phyloP scores from a whole-genome alignment of 2,888 invertebrate species.

The Drosophila algonquin region DNA sequence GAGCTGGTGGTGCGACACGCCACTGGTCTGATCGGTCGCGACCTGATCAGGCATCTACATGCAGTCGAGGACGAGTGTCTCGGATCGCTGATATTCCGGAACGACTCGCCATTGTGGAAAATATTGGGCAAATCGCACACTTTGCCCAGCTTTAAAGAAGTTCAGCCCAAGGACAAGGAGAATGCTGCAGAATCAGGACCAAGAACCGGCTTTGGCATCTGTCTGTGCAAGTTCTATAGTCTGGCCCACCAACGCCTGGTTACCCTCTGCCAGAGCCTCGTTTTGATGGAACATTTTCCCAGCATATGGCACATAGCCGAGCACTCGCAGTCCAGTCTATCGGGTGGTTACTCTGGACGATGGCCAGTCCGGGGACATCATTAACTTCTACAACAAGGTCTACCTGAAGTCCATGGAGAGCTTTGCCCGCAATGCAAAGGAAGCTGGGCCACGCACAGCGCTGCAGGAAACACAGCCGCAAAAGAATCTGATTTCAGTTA shows the following conservation, averaged over 20 bases:
- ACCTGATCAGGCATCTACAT: slow-evolving; percentile 52
- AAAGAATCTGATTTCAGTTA: background rate
- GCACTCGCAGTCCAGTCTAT: slow-evolving; percentile 58
- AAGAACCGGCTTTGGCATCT: slow-evolving; percentile 40
- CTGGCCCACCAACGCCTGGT: slow-evolving; percentile 50
- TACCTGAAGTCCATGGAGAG: slow-evolving; percentile 48
- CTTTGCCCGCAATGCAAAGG: slow-evolving; percentile 17
- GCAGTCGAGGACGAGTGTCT: slow-evolving; percentile 56
- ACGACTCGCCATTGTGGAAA: slow-evolving; percentile 56
- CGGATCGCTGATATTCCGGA: slow-evolving; percentile 54
- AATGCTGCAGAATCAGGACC: slow-evolving; percentile 13
- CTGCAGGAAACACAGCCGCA: background rate
- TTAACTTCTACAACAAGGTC: slow-evolving; percentile 58
- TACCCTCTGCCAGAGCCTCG: slow-evolving; percentile 46
- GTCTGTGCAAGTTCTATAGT: slow-evolving; percentile 67
- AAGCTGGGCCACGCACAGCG: background rate
- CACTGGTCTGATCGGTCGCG: slow-evolving; percentile 40
- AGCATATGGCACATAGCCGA: slow-evolving; percentile 61
- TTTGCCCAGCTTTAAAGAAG: slow-evolving; percentile 43
- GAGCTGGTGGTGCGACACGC: slow-evolving; percentile 57
- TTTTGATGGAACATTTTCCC: slow-evolving; percentile 32
- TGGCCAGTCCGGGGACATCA: slow-evolving; percentile 45
- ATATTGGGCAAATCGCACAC: background rate
- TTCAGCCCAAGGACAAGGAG: slow-evolving; percentile 39
- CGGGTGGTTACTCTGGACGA: slow-evolving; percentile 38